phyloP scores from a whole-genome alignment of 2,113 vertebrate species.

The Ceuthmochares aereus region DNA sequence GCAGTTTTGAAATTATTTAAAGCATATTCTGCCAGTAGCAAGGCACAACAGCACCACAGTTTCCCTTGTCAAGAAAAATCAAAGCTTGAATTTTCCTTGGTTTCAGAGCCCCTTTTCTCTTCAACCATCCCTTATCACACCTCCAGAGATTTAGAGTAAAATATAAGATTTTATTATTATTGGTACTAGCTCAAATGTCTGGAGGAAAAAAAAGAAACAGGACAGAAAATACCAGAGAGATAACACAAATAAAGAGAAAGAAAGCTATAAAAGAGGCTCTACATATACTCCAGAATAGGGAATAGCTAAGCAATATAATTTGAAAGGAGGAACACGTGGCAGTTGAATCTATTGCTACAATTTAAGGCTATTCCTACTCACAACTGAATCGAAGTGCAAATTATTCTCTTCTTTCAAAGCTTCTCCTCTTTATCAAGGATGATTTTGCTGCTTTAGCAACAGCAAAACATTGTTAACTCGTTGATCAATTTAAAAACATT shows the following conservation, averaged over 20 bases:
- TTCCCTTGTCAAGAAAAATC: neutral
- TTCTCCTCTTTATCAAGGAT: neutral
- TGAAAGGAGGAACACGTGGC: neutral
- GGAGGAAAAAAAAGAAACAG: neutral
- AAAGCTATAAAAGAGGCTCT: neutral
- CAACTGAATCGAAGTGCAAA: neutral
- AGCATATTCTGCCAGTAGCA: neutral
- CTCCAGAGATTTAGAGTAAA: neutral
- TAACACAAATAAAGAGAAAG: neutral
- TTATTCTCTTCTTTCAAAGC: neutral
- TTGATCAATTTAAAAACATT: neutral
- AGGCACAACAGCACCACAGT: neutral
- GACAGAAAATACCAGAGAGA: neutral
- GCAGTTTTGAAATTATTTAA: neutral
- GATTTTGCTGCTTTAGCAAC: neutral
- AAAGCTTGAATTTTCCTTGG: neutral
- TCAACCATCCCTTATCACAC: neutral
- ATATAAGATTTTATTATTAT: neutral
- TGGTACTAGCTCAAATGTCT: neutral
- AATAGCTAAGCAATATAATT: neutral
- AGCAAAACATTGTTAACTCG: neutral
- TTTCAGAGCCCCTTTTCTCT: neutral
- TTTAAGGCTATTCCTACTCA: neutral
- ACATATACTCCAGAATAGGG: neutral
- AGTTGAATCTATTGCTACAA: neutral